Conservation (phyloP, 2,888 invertebrate genomes). For the Syrista parreyssii region DNA sequence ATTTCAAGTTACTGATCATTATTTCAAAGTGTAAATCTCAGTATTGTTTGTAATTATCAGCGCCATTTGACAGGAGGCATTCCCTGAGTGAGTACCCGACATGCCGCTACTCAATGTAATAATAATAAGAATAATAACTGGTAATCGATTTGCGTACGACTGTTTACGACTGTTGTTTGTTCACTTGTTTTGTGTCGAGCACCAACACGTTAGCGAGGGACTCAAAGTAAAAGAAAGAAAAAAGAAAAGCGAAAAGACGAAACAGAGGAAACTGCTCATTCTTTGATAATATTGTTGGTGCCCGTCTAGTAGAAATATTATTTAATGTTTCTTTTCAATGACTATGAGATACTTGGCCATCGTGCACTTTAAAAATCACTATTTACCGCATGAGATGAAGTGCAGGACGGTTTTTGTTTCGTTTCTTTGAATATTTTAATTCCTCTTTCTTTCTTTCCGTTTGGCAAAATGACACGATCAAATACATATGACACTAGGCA, state of each 20-base stretch:
- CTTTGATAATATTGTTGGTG: constrained; percentile 43
- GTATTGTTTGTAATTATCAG: constrained; percentile 65
- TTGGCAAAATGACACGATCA: constrained; percentile 33
- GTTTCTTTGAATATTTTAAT: constrained; percentile 23
- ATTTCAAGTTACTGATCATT: constrained; percentile 60
- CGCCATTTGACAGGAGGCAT: constrained; percentile 65
- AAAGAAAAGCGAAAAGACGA: constrained; percentile 17
- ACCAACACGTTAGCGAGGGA: constrained; percentile 43
- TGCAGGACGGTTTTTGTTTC: constrained; percentile 31
- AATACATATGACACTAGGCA: constrained; percentile 60
- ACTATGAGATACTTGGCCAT: neutral
- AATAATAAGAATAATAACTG: constrained; percentile 48
- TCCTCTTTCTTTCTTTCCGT: constrained; percentile 56
- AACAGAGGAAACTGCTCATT: constrained; percentile 45
- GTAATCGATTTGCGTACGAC: constrained; percentile 50
- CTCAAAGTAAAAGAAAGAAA: constrained; percentile 19
- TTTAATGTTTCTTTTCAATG: neutral
- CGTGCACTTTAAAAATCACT: neutral
- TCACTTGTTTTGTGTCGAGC: constrained; percentile 62
- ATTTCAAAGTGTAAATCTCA: constrained; percentile 65
- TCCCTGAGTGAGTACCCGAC: constrained; percentile 65
- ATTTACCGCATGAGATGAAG: neutral
- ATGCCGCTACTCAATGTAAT: constrained; percentile 65
- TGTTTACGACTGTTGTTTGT: constrained; percentile 48
- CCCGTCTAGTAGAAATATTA: constrained; percentile 22